phyloP scores from a whole-genome alignment of 2,797 vertebrate species.

The Clarias laeviceps region DNA sequence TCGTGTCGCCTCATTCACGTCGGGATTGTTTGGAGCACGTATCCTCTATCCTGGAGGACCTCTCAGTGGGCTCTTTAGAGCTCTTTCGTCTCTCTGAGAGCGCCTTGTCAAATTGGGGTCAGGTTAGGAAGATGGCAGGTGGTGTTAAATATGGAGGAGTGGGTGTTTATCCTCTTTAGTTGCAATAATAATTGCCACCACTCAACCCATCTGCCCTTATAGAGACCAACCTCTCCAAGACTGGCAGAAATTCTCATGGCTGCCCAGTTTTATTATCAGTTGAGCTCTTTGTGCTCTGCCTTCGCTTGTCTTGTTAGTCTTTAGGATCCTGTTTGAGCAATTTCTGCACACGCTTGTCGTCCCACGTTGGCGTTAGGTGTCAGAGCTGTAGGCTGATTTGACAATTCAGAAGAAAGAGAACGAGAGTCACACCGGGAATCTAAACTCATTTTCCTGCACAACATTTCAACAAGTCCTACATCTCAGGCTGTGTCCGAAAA shows the following conservation, averaged over 20 bases:
- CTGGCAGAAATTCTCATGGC: conserved; percentile 3
- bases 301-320: conserved; percentile 8
- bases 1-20: conserved; percentile 26
- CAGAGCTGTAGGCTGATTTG: conserved; percentile 19
- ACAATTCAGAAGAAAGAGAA: conserved; percentile 4
- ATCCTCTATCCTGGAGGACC: conserved; percentile 44
- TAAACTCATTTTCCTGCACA: conserved; percentile 9
- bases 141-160: conserved; percentile 68
- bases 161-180: conserved; percentile 67
- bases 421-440: not conserved
- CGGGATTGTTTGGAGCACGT: conserved; percentile 38
- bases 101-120: conserved; percentile 57
- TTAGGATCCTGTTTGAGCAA: conserved; percentile 1
- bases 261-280: not conserved
- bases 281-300: conserved; percentile 9
- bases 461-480: not conserved
- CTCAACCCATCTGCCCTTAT: conserved; percentile 59
- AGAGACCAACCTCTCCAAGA: conserved; percentile 39
- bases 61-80: conserved; percentile 55
- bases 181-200: conserved; percentile 70
- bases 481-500: not conserved
- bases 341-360: conserved; percentile 2
- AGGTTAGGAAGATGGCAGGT: conserved; percentile 66
- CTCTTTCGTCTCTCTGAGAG: conserved; percentile 60
- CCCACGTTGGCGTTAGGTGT: not conserved